These are phyloP conservation scores for Gandaritis pyraliata DNA, from an alignment of 2,888 invertebrate species.

Conservation along the genomic window DNA sequence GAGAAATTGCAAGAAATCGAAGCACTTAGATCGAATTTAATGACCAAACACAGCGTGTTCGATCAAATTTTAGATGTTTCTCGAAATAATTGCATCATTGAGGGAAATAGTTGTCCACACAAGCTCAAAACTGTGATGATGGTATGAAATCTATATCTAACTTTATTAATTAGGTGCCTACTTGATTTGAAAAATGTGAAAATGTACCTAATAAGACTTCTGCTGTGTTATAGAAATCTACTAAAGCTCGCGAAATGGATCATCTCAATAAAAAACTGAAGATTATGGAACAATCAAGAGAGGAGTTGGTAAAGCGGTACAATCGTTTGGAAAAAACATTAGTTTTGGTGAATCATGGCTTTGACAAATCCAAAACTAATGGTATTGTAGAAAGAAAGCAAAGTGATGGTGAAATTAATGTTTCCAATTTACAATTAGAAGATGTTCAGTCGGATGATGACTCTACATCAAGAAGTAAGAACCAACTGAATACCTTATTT, in stretches of 20 bases:
- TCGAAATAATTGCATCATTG: slow-evolving; percentile 63
- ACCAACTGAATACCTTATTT: neutral
- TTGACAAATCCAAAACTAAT: slow-evolving; percentile 49
- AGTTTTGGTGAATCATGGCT: slow-evolving; percentile 67
- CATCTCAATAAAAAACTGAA: slow-evolving; percentile 63
- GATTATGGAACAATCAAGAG: slow-evolving; percentile 58
- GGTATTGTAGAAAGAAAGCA: slow-evolving; percentile 41
- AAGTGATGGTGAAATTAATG: slow-evolving; percentile 38
- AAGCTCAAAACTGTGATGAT: slow-evolving; percentile 62
- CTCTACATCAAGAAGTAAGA: slow-evolving; percentile 59
- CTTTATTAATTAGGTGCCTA: neutral
- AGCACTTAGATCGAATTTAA: slow-evolving; percentile 63
- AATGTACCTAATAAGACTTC: neutral
- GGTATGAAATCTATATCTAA: slow-evolving; percentile 45
- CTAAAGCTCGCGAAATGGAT: slow-evolving; percentile 60
- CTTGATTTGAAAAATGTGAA: neutral
- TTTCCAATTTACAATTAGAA: slow-evolving; percentile 57
- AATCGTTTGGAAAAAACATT: slow-evolving; percentile 66
- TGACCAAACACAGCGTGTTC: slow-evolving; percentile 69
- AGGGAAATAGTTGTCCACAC: slow-evolving; percentile 66
- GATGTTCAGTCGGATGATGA: slow-evolving; percentile 71
- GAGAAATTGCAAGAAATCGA: slow-evolving; percentile 71
- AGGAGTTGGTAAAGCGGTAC: slow-evolving; percentile 61
- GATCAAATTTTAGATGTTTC: slow-evolving; percentile 69
- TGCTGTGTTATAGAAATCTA: slow-evolving; percentile 57